Conservation (phyloP, 2,113 vertebrate genomes). For the Zosterops borbonicus region DNA sequence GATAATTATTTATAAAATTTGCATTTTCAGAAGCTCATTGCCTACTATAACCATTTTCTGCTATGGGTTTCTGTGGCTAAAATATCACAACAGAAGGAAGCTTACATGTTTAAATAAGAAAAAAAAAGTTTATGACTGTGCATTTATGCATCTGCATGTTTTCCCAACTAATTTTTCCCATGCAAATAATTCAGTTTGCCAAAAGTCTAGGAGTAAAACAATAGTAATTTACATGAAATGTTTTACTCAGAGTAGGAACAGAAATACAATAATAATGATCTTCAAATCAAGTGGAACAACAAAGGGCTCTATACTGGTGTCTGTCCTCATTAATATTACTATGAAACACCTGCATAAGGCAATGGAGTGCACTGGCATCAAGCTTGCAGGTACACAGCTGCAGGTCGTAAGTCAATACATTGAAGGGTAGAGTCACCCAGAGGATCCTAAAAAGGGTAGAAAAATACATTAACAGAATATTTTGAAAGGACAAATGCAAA, state of each 20-base stretch:
- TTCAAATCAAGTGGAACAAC: neutral
- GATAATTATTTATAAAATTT: neutral
- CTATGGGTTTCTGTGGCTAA: neutral
- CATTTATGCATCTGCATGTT: neutral
- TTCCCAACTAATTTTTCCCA: neutral
- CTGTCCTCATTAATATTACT: neutral
- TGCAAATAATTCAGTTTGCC: neutral
- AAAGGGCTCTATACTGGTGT: accelerated
- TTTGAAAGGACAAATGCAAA: neutral
- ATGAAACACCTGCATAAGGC: neutral
- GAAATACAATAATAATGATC: neutral
- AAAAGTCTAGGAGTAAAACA: neutral
- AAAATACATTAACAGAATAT: neutral
- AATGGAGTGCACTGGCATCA: neutral
- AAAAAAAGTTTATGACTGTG: neutral
- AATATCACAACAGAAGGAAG: neutral
- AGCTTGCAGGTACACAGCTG: neutral
- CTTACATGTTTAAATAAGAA: neutral
- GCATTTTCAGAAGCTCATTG: neutral
- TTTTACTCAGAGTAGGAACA: neutral
- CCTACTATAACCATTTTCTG: neutral
- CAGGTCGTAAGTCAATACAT: neutral
- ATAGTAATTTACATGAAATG: neutral
- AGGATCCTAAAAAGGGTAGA: neutral
- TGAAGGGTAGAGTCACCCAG: neutral